Percentiles rank a stretch among this genome's conserved stretches.
phyloP scores from a whole-genome alignment of 2,888 invertebrate species.

The Eurytoma adleriae region DNA sequence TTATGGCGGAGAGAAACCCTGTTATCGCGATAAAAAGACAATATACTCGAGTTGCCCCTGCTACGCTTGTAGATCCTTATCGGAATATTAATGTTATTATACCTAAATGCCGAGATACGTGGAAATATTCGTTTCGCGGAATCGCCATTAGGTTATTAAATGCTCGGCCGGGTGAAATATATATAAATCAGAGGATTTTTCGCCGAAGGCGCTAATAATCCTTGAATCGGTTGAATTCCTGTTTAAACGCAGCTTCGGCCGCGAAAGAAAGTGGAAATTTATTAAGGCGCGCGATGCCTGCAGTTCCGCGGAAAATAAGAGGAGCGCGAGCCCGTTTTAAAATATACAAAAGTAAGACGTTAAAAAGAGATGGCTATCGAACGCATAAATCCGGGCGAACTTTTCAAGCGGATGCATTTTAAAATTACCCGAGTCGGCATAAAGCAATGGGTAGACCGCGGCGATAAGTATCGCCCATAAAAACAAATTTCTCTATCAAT shows the following conservation, averaged over 20 bases:
- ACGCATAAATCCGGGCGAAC: no score
- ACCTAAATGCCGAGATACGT: background rate
- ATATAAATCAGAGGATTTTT: slow-evolving; percentile 17
- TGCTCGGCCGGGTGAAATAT: background rate
- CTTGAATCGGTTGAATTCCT: slow-evolving; percentile 15
- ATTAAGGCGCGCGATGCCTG: background rate
- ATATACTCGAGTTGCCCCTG: background rate
- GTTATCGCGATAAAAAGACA: slow-evolving; percentile 43
- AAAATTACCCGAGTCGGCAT: background rate
- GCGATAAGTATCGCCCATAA: background rate
- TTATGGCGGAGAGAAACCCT: background rate
- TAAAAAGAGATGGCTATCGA: background rate
- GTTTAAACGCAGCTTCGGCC: background rate
- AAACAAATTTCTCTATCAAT: slow-evolving; percentile 44
- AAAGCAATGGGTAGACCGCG: background rate
- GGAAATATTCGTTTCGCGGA: background rate
- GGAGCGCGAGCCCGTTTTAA: no score
- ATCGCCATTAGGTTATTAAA: background rate
- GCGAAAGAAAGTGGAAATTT: slow-evolving; percentile 29
- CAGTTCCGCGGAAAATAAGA: background rate
- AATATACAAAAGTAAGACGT: background rate
- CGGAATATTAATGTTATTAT: background rate
- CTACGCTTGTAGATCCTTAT: slow-evolving; percentile 12
- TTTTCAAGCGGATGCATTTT: background rate
- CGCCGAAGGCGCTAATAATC: slow-evolving; percentile 10